phyloP scores from a whole-genome alignment of 2,797 vertebrate genomes.

The Sylvia borin region DNA sequence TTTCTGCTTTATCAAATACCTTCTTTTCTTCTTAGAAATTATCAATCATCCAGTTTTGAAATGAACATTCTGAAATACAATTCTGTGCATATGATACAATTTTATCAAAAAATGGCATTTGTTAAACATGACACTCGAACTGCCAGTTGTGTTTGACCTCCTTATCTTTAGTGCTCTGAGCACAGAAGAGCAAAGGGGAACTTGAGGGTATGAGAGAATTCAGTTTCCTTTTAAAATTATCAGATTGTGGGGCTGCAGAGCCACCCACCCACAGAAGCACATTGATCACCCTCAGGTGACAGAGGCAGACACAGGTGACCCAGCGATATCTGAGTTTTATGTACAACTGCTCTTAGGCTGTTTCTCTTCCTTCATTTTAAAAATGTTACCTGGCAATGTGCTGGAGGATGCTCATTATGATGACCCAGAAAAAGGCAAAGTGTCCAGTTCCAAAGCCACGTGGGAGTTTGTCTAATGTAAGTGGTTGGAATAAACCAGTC shows the following conservation, averaged over 20 bases:
- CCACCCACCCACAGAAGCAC: neutral
- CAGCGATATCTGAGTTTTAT: neutral
- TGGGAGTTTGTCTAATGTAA: neutral
- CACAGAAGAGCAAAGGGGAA: neutral
- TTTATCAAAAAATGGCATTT: neutral
- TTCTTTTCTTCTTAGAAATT: neutral
- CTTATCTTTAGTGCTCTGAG: neutral
- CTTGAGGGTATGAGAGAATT: neutral
- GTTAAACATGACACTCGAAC: neutral
- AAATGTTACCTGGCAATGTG: neutral
- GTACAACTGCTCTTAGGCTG: neutral
- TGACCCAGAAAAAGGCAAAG: neutral
- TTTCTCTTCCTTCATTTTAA: neutral
- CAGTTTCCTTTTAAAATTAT: accelerated
- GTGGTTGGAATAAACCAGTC: neutral
- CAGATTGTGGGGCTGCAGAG: neutral
- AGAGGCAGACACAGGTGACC: neutral
- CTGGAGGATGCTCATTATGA: neutral
- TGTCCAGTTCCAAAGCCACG: neutral
- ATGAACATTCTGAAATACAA: neutral
- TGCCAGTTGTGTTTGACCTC: neutral
- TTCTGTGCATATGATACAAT: neutral
- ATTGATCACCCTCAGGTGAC: neutral
- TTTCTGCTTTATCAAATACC: neutral
- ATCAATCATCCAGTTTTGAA: neutral